Conservation (phyloP, 2,888 invertebrate species). For the Lasioglossum vierecki region DNA sequence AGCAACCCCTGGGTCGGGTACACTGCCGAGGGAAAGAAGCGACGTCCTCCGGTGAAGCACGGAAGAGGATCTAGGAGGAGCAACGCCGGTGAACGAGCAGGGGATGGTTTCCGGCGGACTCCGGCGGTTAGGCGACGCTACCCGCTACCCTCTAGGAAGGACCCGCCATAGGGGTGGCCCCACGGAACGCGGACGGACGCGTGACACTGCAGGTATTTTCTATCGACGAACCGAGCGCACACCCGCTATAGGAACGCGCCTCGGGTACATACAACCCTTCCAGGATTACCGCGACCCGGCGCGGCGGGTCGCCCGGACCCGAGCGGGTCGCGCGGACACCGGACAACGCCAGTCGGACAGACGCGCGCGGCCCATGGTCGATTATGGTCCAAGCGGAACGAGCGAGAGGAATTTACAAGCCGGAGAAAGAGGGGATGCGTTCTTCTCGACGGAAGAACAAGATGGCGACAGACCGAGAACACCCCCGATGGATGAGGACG, state of each 20-base stretch:
- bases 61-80: background rate
- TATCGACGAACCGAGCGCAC: slow-evolving; percentile 29
- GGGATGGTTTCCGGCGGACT: slow-evolving; percentile 7
- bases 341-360: background rate
- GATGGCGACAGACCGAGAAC: background rate
- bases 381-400: slow-evolving; percentile 2
- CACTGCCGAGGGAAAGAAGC: background rate
- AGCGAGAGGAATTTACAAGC: background rate
- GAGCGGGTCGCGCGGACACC: background rate
- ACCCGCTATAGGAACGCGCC: slow-evolving; percentile 22
- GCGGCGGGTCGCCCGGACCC: background rate
- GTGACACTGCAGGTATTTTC: slow-evolving; percentile 59
- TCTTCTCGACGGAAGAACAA: background rate
- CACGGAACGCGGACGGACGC: slow-evolving; percentile 22
- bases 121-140: slow-evolving; percentile 19
- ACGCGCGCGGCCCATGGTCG: background rate
- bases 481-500: background rate
- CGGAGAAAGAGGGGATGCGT: background rate
- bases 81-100: background rate
- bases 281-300: slow-evolving; percentile 7
- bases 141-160: slow-evolving; percentile 49
- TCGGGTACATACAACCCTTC: slow-evolving; percentile 35
- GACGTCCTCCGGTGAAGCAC: background rate
- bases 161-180: slow-evolving; percentile 57
- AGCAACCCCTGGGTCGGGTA: background rate